Evolutionary conservation across 1,140 invertebrate species (phyloP).

Genomic region (Psilanteris sp.): DNA sequence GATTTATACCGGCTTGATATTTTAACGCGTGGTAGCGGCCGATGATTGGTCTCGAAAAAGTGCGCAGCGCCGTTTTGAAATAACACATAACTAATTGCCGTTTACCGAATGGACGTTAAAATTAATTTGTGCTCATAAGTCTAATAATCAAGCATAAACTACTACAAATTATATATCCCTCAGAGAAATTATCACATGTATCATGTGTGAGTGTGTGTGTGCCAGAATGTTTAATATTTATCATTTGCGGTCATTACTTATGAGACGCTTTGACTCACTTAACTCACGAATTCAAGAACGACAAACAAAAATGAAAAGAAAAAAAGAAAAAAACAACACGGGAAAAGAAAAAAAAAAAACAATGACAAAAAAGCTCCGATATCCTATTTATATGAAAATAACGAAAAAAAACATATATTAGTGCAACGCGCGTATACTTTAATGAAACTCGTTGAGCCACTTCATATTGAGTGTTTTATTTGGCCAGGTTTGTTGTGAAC

Average conservation of each 20-base stretch:
- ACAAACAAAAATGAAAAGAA: too few relatives aligned
- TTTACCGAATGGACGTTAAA: conserved; percentile 17
- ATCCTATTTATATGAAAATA: conserved; percentile 17
- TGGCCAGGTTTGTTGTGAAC: background rate
- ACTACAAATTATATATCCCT: conserved; percentile 16
- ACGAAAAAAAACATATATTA: background rate
- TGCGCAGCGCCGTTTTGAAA: conserved; percentile 8
- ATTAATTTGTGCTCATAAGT: conserved; percentile 27
- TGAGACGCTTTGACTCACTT: too few relatives aligned
- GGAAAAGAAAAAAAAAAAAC: too few relatives aligned
- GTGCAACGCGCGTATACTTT: background rate
- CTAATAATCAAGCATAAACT: conserved; percentile 16
- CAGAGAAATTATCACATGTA: conserved; percentile 7
- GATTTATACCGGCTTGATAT: conserved; percentile 13
- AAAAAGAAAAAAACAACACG: too few relatives aligned
- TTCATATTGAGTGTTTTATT: background rate
- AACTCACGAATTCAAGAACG: too few relatives aligned
- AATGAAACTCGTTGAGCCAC: conserved; percentile 25
- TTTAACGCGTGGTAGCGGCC: conserved; percentile 7
- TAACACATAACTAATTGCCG: conserved; percentile 15
- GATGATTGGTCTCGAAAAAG: background rate
- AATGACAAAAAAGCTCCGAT: background rate
- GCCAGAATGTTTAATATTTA: conserved; percentile 19
- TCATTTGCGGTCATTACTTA: background rate
- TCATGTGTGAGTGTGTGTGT: too few relatives aligned